Evolutionary conservation across 1,140 invertebrate genomes (phyloP), one percentile per base, ranked within the genome.

Genomic region (Trissolcus basalis): DNA sequence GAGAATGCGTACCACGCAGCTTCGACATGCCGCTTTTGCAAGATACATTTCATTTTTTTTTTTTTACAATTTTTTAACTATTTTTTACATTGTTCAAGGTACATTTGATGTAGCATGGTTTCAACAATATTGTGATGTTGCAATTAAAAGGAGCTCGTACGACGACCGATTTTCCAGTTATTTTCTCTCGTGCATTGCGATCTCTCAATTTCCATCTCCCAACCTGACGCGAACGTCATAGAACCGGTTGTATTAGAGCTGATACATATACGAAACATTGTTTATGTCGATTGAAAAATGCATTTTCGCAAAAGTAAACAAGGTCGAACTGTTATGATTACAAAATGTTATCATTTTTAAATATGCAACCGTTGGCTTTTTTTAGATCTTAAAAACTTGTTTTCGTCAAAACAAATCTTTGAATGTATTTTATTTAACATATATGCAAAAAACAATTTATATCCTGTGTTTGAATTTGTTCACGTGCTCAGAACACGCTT

Each of bases 41-140:
- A 53, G 43, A 54, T 19, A 67, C 56, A 64, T 69, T 70, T 76
- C 60, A 76, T 69, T 76, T 75, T 76, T 68, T 51, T 56, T 54
- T 41, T 63, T 68, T 53, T 58, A 45, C 35, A 27, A 41, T 32
- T 70, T 76, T 67, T 55, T 45, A 65, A 65, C 65, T 27, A 3
- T 27, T 27, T 27, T 27, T 27, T 27, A n/a, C n/a, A n/a, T 27
- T 27, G 1, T 27, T 27, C 19, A n/a, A n/a, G n/a, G 19, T 27
- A 27, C 19, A 6, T 27, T 27, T 6, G 19, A 27, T 27, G n/a
- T n/a, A n/a, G n/a, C n/a, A n/a, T n/a, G n/a, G n/a, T n/a, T n/a
- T n/a, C n/a, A n/a, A n/a, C n/a, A n/a, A n/a, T n/a, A n/a, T n/a
- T n/a, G n/a, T n/a, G n/a, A 27, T 27, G 1, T 27, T 27, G 19